Evolutionary conservation across 64 coral and sea anemone genomes (phyloP), one percentile per base, ranked within the genome.

Genomic region (Montipora sp.): DNA sequence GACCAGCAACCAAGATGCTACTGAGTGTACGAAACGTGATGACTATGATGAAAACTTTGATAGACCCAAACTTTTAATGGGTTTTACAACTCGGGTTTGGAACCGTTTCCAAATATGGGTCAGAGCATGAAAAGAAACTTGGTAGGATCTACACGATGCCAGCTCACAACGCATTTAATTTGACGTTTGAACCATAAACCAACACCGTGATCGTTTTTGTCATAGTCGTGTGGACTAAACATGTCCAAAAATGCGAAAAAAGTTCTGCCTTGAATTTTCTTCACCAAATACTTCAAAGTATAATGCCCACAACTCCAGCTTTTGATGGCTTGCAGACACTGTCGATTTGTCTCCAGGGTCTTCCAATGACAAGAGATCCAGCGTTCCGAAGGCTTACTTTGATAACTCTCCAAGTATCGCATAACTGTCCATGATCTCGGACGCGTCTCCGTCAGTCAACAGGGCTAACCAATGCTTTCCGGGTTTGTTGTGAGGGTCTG

Each of bases 381-480:
- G 9, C 2, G 5, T 55, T 55, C 9, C 0, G 8, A 63, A 16
- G 59, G 59, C 10, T 63, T 11, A 16, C 10, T 63, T 12, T 63
- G 10, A 15, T 63, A 63, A 11, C 13, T 0, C 3, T 14, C 13
- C 59, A 63, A 12, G 13, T 0, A 16, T 3, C 59, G 8, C 8
- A 15, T 11, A 63, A 63, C 59, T 63, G 15, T 63, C 59, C 59
- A 11, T 63, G 10, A 87, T 2, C 72, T 87, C 45, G 22, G 63
- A 73, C 0, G 20, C 5, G 1, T 47, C 22, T 4, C 3, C 4
- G 0, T 87, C 4, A 5, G 83, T 87, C 83, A 63, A 78, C 11
- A 89, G n/a, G 48, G 75, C 87, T 7, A 89, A 59, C 73, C 87
- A 89, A 77, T 89, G 72, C 18, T 23, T 16, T 19, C 73, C 74